phyloP scores from a whole-genome alignment of 2,888 invertebrate species.

The Erebia ligea region DNA sequence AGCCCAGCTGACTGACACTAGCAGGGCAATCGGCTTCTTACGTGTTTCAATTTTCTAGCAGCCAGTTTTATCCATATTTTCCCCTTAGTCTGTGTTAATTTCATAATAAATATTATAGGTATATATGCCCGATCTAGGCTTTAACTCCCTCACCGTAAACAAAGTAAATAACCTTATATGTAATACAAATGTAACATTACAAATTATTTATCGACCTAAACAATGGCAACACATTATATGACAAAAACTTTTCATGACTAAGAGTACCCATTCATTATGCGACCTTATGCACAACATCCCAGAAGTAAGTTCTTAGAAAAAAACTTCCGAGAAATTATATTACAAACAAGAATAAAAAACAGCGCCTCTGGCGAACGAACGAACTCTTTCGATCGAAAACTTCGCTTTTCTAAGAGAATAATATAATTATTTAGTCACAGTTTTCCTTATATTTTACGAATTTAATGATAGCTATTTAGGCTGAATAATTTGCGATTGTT shows the following conservation, averaged over 20 bases:
- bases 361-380: too few species aligned
- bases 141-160: conserved; percentile 54
- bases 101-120: conserved; percentile 24
- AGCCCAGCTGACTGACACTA: too few species aligned
- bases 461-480: too few species aligned
- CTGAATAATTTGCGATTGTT: too few species aligned
- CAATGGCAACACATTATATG: conserved; percentile 75
- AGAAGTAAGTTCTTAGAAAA: background rate
- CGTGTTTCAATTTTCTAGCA: background rate
- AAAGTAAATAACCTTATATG: conserved; percentile 62
- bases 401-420: background rate
- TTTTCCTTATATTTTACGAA: too few species aligned
- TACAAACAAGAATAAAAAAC: too few species aligned
- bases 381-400: background rate
- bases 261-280: conserved; percentile 1
- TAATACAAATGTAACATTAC: conserved; percentile 57
- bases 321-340: background rate
- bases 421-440: too few species aligned
- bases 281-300: background rate
- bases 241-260: conserved; percentile 69
- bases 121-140: conserved; percentile 17
- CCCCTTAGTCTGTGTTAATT: background rate
- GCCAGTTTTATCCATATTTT: background rate
- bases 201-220: conserved; percentile 63
- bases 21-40: background rate